These are phyloP conservation scores for Protosalanx chinensis DNA, from an alignment of 2,797 vertebrate genomes.

Conservation along the genomic window DNA sequence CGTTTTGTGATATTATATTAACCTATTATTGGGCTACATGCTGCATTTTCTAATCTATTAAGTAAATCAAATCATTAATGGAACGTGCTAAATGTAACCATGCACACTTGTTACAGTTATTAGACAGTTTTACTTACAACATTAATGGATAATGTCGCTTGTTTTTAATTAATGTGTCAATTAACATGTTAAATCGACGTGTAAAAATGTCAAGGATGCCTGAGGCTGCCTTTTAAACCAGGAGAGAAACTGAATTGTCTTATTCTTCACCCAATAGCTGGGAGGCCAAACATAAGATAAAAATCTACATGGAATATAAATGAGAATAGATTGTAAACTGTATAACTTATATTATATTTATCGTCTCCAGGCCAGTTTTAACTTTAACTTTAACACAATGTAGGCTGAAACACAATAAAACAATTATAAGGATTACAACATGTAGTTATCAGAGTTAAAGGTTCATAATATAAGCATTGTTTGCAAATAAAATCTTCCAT, in stretches of 20 bases:
- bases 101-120: no score
- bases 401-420: neutral
- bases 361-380: no score
- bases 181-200: slow-evolving; percentile 8
- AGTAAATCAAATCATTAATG: neutral
- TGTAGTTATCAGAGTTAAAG: no score
- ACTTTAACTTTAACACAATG: neutral
- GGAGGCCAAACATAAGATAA: neutral
- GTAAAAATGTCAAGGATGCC: neutral
- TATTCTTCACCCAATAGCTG: neutral
- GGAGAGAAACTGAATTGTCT: neutral
- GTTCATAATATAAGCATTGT: neutral
- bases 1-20: neutral
- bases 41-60: neutral
- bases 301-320: neutral
- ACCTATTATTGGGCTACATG: neutral
- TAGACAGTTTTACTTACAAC: neutral
- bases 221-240: neutral
- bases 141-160: neutral
- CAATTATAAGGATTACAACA: no score
- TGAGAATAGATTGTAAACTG: neutral
- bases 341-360: no score
- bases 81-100: neutral
- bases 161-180: slow-evolving; percentile 5
- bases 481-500: neutral